phyloP scores from a whole-genome alignment of 2,888 invertebrate genomes.

The Eurytoma californica region DNA sequence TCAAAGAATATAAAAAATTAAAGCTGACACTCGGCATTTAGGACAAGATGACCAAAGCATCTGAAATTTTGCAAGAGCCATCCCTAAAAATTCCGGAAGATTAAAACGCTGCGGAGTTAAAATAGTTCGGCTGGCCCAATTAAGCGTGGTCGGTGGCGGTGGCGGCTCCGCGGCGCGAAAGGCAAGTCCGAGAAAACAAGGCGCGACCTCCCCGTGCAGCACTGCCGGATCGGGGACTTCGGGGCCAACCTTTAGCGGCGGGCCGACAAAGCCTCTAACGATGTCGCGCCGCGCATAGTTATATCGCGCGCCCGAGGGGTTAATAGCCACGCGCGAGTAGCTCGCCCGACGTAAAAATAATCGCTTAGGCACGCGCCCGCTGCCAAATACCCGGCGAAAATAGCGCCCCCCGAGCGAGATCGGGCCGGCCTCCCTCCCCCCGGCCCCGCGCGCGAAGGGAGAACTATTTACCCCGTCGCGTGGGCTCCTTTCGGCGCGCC shows the following conservation, averaged over 20 bases:
- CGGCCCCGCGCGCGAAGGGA: constrained; percentile 19
- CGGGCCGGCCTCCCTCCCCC: constrained; percentile 4
- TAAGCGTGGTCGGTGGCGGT: background rate
- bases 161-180: background rate
- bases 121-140: constrained; percentile 7
- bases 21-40: no score
- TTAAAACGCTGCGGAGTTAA: background rate
- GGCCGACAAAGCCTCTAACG: constrained; percentile 6
- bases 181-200: constrained; percentile 30
- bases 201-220: constrained; percentile 18
- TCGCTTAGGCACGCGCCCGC: constrained; percentile 63
- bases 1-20: no score
- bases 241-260: background rate
- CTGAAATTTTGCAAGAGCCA: no score
- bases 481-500: constrained; percentile 45
- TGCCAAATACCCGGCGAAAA: constrained; percentile 69
- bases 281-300: constrained; percentile 12
- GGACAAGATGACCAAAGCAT: no score
- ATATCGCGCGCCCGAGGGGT: constrained; percentile 57
- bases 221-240: background rate
- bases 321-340: constrained; percentile 63
- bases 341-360: constrained; percentile 61
- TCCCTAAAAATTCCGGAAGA: no score
- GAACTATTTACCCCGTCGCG: constrained; percentile 52
- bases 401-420: constrained; percentile 58